Evolutionary conservation across 1,140 invertebrate species (phyloP), one percentile per base, ranked within the genome.

Genomic region (Ooceraea biroi): DNA sequence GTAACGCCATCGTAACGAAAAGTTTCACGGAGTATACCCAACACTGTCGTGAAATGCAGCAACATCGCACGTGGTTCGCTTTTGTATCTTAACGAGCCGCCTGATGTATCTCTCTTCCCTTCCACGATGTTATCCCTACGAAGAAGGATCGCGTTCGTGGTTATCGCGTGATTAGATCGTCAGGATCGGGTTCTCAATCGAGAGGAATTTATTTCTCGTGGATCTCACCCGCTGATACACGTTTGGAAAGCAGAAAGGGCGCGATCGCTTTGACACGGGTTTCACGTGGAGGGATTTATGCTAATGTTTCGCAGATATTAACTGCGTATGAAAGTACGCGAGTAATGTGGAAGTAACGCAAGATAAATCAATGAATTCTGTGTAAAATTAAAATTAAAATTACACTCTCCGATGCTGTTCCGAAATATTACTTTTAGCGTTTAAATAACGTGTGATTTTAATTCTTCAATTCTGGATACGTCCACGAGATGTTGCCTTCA

Each of bases 91-190:
- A 69, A 84, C 76, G 46, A 74, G 36, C n/a, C 44, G 65, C 60
- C 66, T 41, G 60, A 36, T 73, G 55, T 85, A 73, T 78, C 84
- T 86, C 36, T 7, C 41, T 48, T 36, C 19, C 10, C 0, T 55
- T 60, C 19, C 25, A 19, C 30, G 60, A 85, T 83, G 36, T 65
- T 83, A 73, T 83, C 84, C 44, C 46, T 36, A 52, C 60, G 36
- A 69, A 66, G 73, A 84, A 85, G 82, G 74, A 78, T 84, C 52
- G 30, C 36, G 71, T 66, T 60, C 63, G 44, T 46, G 65, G 73
- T 78, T 85, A 76, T 57, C 36, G 57, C n/a, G 50, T 46, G 83
- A 85, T 85, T 69, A 55, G 83, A 71, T 82, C 73, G 52, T 72
- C 73, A 63, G 50, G 44, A 63, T 57, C 65, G 50, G 58, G 80